Base-by-base conservation (phyloP, 2,888 invertebrate genomes). In the Apotomis betuletana region DNA sequence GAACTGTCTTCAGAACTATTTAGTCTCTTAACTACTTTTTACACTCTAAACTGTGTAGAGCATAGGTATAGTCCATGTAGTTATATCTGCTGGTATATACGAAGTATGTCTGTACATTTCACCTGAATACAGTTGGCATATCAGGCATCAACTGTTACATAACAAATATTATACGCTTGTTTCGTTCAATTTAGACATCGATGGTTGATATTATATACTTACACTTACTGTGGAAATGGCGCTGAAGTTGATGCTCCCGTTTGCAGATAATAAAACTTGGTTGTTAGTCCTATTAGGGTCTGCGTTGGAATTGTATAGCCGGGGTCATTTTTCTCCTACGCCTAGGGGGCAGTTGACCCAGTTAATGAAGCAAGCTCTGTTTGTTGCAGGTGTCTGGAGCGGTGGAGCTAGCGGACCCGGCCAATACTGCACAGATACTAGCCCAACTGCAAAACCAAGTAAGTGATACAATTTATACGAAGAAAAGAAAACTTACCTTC, bases 381-480 rank as follows among this genome's bases (percentile, higher is more conserved):
- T 89, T 87, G 86, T 89, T 91, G 78, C 90, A 93, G 92, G 90
- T 92, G 83, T 87, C 90, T 68, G 89, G 86, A 70, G 89, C 90
- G 69, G 85, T 91, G 75, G 91, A 91, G 83, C 85, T 90, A 76
- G 81, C 89, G 54, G 90, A 90, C 77, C 88, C 88, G 65, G 87
- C 88, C 82, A 90, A 90, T 79, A 84, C 89, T 69, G 86, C 88
- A 72, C 90, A 90, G 80, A 78, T 89, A 75, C 81, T 90, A 77
- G 87, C 89, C 52, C 89, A 88, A 72, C 84, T 88, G 76, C 90
- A 90, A 76, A 90, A 88, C 77, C 83, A 89, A 52, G 92, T 92
- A 82, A 89, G 90, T 87, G 75, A n/a, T 41, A 57, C 36, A 27
- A 9, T 9, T 57, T 49, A 9, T 49, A 49, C 49, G 49, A 49